Conservation (phyloP, 2,888 invertebrate genomes). For the Trachelus stipa region DNA sequence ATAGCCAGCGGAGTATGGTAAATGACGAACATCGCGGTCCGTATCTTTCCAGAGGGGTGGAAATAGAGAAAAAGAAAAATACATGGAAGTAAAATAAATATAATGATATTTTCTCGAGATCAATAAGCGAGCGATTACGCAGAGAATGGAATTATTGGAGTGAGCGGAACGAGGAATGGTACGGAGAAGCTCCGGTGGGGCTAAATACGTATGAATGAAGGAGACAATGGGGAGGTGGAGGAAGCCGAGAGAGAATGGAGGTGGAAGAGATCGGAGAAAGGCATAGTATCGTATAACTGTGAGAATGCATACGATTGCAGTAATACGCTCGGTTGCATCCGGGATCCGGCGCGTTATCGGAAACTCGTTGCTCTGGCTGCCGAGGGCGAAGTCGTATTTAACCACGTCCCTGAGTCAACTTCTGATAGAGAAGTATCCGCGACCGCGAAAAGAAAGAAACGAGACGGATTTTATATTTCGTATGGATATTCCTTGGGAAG, state of each 20-base stretch:
- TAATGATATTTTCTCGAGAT: neutral
- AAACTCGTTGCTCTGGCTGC: constrained; percentile 48
- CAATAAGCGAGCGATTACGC: neutral
- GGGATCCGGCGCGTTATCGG: constrained; percentile 46
- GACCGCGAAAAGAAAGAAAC: neutral
- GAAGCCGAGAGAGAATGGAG: neutral
- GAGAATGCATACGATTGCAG: constrained; percentile 22
- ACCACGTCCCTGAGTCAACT: constrained; percentile 20
- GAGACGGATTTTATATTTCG: neutral
- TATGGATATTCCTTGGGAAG: neutral
- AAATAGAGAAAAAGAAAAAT: neutral
- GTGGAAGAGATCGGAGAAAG: neutral
- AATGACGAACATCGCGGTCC: neutral
- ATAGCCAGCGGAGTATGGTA: neutral
- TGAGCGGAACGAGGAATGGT: neutral
- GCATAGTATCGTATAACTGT: neutral
- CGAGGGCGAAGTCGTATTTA: constrained; percentile 36
- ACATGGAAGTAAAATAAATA: neutral
- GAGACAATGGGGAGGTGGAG: neutral
- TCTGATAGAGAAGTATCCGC: neutral
- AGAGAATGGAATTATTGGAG: neutral
- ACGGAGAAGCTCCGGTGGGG: neutral
- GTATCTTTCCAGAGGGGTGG: neutral
- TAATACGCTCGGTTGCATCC: constrained; percentile 54
- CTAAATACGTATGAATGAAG: neutral